Evolutionary conservation across 2,113 vertebrate genomes (phyloP).

Genomic region (Cheirogaleus medius): DNA sequence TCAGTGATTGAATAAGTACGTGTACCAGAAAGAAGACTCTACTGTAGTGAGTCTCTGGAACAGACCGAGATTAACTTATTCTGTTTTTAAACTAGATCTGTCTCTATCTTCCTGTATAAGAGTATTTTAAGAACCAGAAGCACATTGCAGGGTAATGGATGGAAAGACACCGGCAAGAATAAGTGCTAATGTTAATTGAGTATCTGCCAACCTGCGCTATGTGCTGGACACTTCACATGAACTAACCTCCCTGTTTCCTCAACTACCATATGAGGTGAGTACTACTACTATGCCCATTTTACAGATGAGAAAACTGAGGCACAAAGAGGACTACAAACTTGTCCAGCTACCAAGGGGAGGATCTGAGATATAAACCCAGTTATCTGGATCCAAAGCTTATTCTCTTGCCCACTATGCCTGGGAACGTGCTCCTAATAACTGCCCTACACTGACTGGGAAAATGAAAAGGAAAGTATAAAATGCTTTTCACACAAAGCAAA

Average conservation of each 20-base stretch:
- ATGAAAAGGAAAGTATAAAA: not conserved
- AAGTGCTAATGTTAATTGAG: not conserved
- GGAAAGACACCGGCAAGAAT: rapidly evolving
- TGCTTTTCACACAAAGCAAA: not conserved
- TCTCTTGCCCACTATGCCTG: not conserved
- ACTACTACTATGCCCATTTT: not conserved
- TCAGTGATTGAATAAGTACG: not conserved
- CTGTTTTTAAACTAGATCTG: not conserved
- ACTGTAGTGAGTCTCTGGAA: no score
- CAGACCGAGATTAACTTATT: not conserved
- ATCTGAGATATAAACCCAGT: not conserved
- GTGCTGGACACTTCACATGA: not conserved
- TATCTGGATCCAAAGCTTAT: not conserved
- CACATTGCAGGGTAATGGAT: not conserved
- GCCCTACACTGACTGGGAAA: rapidly evolving
- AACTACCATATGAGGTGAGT: not conserved
- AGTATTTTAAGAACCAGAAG: not conserved
- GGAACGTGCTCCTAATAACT: not conserved
- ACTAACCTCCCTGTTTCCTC: rapidly evolving
- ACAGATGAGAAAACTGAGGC: not conserved
- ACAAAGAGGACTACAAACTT: not conserved
- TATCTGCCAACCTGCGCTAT: not conserved
- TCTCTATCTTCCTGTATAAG: not conserved
- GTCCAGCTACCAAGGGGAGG: not conserved
- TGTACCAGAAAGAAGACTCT: not conserved